A percentile compares a stretch with the other conserved stretches of the same genome.
Conservation (phyloP, 2,888 invertebrate genomes). For the Mesorhabditis sp. region DNA sequence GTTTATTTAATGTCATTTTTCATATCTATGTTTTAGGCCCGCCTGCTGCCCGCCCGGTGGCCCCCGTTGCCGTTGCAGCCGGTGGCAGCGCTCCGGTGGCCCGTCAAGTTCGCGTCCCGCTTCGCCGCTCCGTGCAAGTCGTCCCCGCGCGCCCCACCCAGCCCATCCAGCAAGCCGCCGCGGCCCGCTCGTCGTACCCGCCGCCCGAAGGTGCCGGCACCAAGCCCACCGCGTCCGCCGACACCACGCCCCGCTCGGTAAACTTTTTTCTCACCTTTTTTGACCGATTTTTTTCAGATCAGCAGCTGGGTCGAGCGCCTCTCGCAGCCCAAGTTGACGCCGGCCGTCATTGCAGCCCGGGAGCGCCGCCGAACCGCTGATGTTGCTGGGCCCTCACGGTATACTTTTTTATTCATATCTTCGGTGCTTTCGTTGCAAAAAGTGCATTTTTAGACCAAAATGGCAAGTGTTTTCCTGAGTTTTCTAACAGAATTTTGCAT, state of each 20-base stretch:
- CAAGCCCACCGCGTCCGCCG: neutral
- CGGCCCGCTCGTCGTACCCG: neutral
- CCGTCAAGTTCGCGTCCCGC: neutral
- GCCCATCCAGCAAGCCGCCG: neutral
- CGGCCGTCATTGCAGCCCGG: neutral
- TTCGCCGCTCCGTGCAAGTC: neutral
- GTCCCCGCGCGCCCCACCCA: neutral
- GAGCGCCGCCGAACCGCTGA: neutral
- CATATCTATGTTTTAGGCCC: neutral
- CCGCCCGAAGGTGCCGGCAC: neutral
- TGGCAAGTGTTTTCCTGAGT: too few species aligned
- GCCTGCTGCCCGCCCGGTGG: conserved; percentile 1
- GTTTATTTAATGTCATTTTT: too few species aligned
- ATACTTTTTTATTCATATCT: too few species aligned
- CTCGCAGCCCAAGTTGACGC: neutral
- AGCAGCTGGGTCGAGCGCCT: neutral
- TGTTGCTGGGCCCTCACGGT: too few species aligned
- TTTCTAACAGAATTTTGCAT: too few species aligned
- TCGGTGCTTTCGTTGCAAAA: too few species aligned
- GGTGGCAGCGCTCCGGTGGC: too few species aligned
- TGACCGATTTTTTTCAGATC: neutral
- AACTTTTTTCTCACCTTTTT: neutral
- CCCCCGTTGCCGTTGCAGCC: neutral
- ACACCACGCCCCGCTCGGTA: neutral
- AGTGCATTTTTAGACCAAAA: too few species aligned